Conservation (phyloP, 1,140 invertebrate species). For the Drosophila pandora region DNA sequence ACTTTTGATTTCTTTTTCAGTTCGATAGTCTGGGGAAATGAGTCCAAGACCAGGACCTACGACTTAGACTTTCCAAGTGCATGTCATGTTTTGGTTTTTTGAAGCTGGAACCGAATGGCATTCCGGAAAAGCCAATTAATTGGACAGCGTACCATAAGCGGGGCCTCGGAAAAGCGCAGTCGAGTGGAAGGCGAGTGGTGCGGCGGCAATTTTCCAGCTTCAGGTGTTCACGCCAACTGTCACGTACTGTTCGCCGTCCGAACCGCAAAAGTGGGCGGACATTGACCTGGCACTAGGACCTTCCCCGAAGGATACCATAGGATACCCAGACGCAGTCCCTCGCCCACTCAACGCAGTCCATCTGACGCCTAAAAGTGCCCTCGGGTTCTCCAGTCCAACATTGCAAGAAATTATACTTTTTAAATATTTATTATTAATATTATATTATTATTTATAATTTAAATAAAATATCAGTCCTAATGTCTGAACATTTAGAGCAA, state of each 20-base stretch:
- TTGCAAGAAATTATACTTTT: conserved; percentile 4
- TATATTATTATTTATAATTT: too few species aligned
- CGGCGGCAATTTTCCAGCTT: conserved; percentile 24
- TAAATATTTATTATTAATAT: too few species aligned
- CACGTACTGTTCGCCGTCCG: conserved; percentile 13
- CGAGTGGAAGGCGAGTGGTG: conserved; percentile 46
- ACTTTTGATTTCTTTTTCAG: background rate
- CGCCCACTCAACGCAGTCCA: conserved; percentile 22
- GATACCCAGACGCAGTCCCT: conserved; percentile 29
- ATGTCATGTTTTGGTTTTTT: too few species aligned
- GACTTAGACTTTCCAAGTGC: too few species aligned
- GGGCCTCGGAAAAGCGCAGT: conserved; percentile 46
- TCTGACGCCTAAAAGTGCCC: conserved; percentile 33
- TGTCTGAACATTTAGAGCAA: too few species aligned
- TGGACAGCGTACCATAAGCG: conserved; percentile 71
- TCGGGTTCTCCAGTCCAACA: conserved; percentile 20
- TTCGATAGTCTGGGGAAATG: conserved; percentile 48
- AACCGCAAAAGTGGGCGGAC: conserved; percentile 17
- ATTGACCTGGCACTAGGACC: conserved; percentile 14
- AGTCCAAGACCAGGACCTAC: conserved; percentile 38
- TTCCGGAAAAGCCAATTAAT: conserved; percentile 78
- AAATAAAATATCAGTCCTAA: too few species aligned
- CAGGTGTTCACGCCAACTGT: conserved; percentile 21
- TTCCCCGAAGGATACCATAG: background rate
- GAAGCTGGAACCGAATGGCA: background rate